Conservation (phyloP, 2,113 vertebrate species). For the Cinclus cinclus region DNA sequence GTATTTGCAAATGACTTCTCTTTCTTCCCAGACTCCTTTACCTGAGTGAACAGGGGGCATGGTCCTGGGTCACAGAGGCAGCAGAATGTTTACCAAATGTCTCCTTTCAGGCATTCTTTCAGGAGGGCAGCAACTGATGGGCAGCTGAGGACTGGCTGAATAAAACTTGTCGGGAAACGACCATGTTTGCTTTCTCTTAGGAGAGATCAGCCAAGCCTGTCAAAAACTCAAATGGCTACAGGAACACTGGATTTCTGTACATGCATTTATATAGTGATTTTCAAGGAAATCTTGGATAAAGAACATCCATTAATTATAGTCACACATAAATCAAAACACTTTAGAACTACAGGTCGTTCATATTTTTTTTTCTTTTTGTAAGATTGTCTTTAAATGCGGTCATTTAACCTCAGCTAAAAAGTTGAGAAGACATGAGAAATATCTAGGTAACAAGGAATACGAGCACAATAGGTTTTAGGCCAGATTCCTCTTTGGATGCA, state of each 20-base stretch:
- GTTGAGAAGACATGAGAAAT: neutral
- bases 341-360: neutral
- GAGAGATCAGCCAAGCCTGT: neutral
- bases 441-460: neutral
- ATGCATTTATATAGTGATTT: neutral
- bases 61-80: neutral
- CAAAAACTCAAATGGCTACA: neutral
- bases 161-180: neutral
- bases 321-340: neutral
- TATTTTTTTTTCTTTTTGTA: neutral
- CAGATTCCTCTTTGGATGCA: slow-evolving; percentile 52
- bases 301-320: neutral
- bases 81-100: neutral
- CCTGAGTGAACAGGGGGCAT: neutral
- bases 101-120: neutral
- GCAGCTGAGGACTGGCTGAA: neutral
- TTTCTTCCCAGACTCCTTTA: neutral
- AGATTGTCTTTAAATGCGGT: neutral
- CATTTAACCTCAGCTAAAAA: neutral
- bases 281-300: neutral
- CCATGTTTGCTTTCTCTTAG: neutral
- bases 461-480: slow-evolving; percentile 20
- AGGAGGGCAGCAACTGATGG: neutral
- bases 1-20: neutral
- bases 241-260: neutral